These are phyloP conservation scores for Belonocnema kinseyi DNA, from an alignment of 1,140 invertebrate species.

Conservation along the genomic window DNA sequence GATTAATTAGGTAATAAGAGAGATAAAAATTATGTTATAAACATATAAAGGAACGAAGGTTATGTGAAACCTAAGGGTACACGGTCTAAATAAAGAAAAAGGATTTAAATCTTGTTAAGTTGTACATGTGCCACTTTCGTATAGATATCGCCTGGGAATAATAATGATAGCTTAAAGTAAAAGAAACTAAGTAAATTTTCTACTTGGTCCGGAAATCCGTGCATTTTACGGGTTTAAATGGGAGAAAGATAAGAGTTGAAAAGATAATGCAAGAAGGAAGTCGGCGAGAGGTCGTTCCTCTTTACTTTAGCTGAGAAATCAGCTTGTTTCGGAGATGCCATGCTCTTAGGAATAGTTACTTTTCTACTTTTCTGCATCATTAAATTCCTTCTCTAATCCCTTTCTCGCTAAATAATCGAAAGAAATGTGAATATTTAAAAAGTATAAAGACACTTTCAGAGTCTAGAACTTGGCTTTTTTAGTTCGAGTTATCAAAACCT, in stretches of 20 bases:
- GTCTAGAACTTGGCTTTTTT: too few species aligned
- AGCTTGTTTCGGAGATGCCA: constrained; percentile 16
- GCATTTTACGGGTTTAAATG: constrained; percentile 22
- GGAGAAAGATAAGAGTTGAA: constrained; percentile 23
- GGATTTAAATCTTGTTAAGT: neutral
- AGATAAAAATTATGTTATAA: too few species aligned
- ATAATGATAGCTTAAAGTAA: constrained; percentile 12
- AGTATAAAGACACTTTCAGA: neutral
- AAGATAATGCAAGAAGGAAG: constrained; percentile 22
- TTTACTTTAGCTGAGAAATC: constrained; percentile 23
- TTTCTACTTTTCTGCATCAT: neutral
- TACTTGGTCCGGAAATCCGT: constrained; percentile 23
- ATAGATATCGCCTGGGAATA: neutral
- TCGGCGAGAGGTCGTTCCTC: neutral
- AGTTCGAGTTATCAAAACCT: too few species aligned
- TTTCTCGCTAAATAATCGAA: neutral
- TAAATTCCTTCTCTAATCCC: neutral
- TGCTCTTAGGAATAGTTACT: constrained; percentile 1
- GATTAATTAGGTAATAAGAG: too few species aligned
- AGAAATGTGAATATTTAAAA: neutral
- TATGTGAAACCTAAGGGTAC: too few species aligned
- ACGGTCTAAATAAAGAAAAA: neutral
- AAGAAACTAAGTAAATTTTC: constrained; percentile 28
- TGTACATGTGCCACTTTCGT: neutral
- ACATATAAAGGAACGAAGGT: too few species aligned